A percentile compares a stretch with the other conserved stretches of the same genome.
These are phyloP conservation scores for Oophaga pumilio DNA, from an alignment of 2,113 vertebrate genomes.

Conservation along the genomic window DNA sequence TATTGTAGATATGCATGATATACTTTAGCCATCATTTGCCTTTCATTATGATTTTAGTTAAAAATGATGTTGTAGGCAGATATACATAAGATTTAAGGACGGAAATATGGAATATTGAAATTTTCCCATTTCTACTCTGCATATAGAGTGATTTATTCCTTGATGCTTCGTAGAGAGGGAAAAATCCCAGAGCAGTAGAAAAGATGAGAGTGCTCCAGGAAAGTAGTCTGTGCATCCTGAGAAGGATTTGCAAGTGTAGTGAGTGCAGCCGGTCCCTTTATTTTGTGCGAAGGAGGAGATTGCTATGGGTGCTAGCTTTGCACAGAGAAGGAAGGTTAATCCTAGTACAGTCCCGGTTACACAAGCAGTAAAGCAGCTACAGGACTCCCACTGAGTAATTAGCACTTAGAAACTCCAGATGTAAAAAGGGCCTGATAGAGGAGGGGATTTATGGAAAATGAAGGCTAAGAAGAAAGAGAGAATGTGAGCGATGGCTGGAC, in stretches of 20 bases:
- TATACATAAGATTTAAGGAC: not conserved
- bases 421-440: conserved; percentile 44
- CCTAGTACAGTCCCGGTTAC: conserved; percentile 55
- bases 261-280: conserved; percentile 52
- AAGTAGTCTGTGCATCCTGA: conserved; percentile 31
- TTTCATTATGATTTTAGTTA: conserved; percentile 1
- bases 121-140: not conserved
- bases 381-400: conserved; percentile 58
- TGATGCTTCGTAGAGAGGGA: not conserved
- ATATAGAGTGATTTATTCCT: conserved; percentile 23
- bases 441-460: conserved; percentile 31
- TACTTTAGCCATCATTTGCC: not conserved
- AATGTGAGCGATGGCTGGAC: conserved; percentile 47
- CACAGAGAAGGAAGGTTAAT: conserved; percentile 44
- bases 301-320: not conserved
- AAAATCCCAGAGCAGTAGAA: conserved; percentile 8
- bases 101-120: conserved; percentile 1
- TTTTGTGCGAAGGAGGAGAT: conserved; percentile 24
- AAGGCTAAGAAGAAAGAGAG: conserved; percentile 50
- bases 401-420: conserved; percentile 58
- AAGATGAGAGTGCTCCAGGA: conserved; percentile 32
- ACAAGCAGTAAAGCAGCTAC: conserved; percentile 49
- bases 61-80: not conserved
- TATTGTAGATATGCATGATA: not conserved
- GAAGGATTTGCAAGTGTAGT: conserved; percentile 49